A percentile compares a stretch with the other conserved stretches of the same genome.
These are phyloP conservation scores for Spodoptera littoralis DNA, from an alignment of 2,888 invertebrate species.

Conservation along the genomic window DNA sequence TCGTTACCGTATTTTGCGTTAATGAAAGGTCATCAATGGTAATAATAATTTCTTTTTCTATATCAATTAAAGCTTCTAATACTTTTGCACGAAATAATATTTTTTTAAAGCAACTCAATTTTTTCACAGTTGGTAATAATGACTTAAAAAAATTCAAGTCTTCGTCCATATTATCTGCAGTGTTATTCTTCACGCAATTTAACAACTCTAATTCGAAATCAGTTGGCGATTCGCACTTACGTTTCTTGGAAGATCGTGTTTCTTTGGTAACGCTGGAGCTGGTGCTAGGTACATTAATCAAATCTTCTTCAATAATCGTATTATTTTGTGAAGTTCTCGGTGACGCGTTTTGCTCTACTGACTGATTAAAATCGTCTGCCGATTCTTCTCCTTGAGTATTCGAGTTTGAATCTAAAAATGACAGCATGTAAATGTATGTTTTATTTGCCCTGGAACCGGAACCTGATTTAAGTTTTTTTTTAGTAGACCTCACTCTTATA, in stretches of 20 bases:
- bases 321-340: conserved; percentile 28
- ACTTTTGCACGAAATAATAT: conserved; percentile 53
- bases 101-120: conserved; percentile 51
- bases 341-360: conserved; percentile 27
- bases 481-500: conserved; percentile 47
- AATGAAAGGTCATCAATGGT: conserved; percentile 50
- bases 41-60: conserved; percentile 53
- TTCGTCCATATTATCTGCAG: conserved; percentile 48
- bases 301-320: conserved; percentile 24
- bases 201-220: conserved; percentile 51
- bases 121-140: conserved; percentile 49
- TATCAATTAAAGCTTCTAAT: conserved; percentile 50
- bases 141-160: conserved; percentile 41
- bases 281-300: conserved; percentile 33
- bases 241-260: conserved; percentile 49
- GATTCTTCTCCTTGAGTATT: conserved; percentile 49
- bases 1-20: conserved; percentile 52
- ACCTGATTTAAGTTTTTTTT: conserved; percentile 52
- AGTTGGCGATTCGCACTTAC: conserved; percentile 51
- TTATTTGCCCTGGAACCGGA: conserved; percentile 48
- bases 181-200: conserved; percentile 49
- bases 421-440: conserved; percentile 46
- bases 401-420: conserved; percentile 49
- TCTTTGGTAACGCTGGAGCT: conserved; percentile 36
- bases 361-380: conserved; percentile 25